Percentiles rank a stretch among this genome's conserved stretches.
Conservation (phyloP, 2,888 invertebrate species). For the Macaria liturata region DNA sequence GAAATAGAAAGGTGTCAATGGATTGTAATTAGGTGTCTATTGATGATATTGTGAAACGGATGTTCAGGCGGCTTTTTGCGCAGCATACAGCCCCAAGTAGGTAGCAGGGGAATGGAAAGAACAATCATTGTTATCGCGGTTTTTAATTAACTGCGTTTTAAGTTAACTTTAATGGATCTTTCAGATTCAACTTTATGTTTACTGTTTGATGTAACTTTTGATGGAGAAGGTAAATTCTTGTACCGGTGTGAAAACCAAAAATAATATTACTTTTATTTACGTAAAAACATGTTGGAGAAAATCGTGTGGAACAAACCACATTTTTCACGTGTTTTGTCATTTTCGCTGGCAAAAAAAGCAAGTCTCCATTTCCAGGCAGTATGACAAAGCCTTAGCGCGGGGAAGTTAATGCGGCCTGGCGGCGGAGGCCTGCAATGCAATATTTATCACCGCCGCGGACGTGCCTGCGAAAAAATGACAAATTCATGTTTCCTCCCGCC, state of each 20-base stretch:
- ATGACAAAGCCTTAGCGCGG: constrained; percentile 43
- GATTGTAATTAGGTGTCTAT: too few species aligned
- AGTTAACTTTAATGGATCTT: neutral
- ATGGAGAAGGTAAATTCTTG: too few species aligned
- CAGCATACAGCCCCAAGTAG: neutral
- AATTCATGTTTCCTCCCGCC: constrained; percentile 72
- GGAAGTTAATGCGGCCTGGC: constrained; percentile 63
- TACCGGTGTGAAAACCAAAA: too few species aligned
- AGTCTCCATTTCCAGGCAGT: neutral
- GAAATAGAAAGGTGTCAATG: too few species aligned
- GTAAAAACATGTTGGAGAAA: too few species aligned
- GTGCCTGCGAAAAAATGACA: constrained; percentile 82
- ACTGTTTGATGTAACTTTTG: too few species aligned
- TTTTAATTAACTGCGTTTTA: constrained; percentile 3
- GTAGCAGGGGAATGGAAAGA: neutral
- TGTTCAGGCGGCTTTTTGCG: constrained; percentile 11
- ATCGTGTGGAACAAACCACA: too few species aligned
- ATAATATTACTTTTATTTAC: too few species aligned
- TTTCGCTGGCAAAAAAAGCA: neutral
- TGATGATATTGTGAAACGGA: neutral
- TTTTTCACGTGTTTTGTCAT: neutral
- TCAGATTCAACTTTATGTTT: too few species aligned
- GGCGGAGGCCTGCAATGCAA: constrained; percentile 72
- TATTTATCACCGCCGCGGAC: constrained; percentile 80
- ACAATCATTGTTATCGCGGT: constrained; percentile 40